Conservation (phyloP, 2,888 invertebrate genomes). For the Plebejus anna region DNA sequence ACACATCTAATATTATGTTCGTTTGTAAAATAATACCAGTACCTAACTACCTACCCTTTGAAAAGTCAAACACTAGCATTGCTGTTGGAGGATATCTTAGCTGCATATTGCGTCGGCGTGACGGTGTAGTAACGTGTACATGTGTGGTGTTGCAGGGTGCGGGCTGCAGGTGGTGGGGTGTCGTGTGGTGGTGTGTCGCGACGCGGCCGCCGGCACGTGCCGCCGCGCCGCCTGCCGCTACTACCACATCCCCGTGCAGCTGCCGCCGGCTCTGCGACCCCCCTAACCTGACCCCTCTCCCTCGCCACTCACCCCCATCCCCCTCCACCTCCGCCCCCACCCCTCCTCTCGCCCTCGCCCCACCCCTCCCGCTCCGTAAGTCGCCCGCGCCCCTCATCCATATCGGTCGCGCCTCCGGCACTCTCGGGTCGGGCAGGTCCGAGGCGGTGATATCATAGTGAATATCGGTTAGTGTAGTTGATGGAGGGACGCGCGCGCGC, state of each 20-base stretch:
- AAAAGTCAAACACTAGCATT: not conserved
- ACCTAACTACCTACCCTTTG: not conserved
- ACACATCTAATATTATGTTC: too few relatives aligned
- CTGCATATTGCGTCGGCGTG: not conserved
- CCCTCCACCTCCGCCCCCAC: slow-evolving; percentile 38
- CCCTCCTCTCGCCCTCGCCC: slow-evolving; percentile 34
- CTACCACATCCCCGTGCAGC: slow-evolving; percentile 96
- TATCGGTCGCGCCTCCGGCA: slow-evolving; percentile 67
- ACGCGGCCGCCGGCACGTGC: slow-evolving; percentile 96
- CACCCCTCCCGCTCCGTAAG: slow-evolving; percentile 34
- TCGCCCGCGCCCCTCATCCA: slow-evolving; percentile 59
- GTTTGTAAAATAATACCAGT: too few relatives aligned
- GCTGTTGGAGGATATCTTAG: not conserved
- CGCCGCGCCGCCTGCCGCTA: slow-evolving; percentile 97
- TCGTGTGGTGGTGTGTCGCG: slow-evolving; percentile 97
- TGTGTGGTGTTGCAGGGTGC: slow-evolving; percentile 84
- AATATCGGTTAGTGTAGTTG: slow-evolving; percentile 61
- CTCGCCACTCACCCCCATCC: slow-evolving; percentile 44
- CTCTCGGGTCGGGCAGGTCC: slow-evolving; percentile 61
- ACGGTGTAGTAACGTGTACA: not conserved
- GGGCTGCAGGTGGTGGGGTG: slow-evolving; percentile 97
- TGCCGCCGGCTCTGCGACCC: slow-evolving; percentile 87
- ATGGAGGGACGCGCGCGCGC: slow-evolving; percentile 42
- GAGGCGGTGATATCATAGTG: slow-evolving; percentile 47
- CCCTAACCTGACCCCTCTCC: slow-evolving; percentile 61